Percentiles rank a stretch among this genome's conserved stretches.
phyloP scores from a whole-genome alignment of 2,888 invertebrate genomes.

The Heterodera filipjevi region DNA sequence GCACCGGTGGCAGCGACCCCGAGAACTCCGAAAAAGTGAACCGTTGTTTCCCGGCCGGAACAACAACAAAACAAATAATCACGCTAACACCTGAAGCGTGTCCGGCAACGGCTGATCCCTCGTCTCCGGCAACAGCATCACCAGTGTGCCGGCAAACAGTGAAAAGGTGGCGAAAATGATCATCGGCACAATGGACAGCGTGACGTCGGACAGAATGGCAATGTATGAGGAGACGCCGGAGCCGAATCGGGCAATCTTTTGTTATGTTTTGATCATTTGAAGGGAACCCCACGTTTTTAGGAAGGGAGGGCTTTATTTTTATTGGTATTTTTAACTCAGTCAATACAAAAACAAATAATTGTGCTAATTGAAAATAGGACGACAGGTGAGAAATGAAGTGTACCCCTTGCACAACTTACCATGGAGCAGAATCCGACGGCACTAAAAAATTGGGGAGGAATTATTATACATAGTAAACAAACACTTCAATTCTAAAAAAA shows the following conservation, averaged over 20 bases:
- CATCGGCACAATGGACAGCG: slow-evolving; percentile 65
- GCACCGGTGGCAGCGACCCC: too few species aligned
- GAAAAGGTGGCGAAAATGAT: slow-evolving; percentile 65
- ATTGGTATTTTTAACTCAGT: too few species aligned
- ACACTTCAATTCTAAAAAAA: not conserved
- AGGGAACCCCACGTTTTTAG: too few species aligned
- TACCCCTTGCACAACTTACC: too few species aligned
- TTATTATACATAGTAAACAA: not conserved
- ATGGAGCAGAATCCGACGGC: slow-evolving; percentile 39
- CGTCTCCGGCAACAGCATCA: slow-evolving; percentile 63
- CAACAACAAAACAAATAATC: too few species aligned
- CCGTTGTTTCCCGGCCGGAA: too few species aligned
- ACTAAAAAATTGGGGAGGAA: not conserved
- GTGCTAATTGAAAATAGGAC: too few species aligned
- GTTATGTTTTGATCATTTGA: not conserved
- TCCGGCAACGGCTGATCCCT: slow-evolving; percentile 64
- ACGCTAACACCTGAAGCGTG: slow-evolving; percentile 40
- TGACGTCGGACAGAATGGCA: slow-evolving; percentile 63
- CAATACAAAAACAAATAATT: too few species aligned
- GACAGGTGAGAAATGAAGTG: too few species aligned
- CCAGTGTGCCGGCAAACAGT: slow-evolving; percentile 62
- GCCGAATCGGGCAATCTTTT: slow-evolving; percentile 62
- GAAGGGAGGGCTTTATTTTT: too few species aligned
- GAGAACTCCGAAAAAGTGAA: too few species aligned
- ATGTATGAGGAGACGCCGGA: slow-evolving; percentile 64